A percentile compares a stretch with the other conserved stretches of the same genome.
These are phyloP conservation scores for Tenthredo notha DNA, from an alignment of 2,888 invertebrate species.

Conservation along the genomic window DNA sequence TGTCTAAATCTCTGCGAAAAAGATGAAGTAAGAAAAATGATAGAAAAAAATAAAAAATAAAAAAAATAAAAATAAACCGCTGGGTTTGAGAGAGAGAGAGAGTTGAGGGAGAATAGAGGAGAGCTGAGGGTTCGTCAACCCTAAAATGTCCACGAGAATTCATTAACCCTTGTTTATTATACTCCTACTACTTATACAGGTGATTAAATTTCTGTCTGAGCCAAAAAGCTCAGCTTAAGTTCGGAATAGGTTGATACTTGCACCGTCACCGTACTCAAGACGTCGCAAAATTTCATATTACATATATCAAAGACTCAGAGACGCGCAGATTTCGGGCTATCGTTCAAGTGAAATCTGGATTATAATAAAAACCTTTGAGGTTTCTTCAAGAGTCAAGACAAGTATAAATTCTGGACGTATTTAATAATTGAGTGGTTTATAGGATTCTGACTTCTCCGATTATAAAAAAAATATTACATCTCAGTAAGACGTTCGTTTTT, in stretches of 20 bases:
- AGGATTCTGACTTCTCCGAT: neutral
- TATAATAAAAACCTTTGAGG: neutral
- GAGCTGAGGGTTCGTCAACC: neutral
- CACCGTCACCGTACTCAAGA: constrained; percentile 1
- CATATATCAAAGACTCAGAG: neutral
- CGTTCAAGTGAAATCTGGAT: neutral
- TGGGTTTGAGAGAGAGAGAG: neutral
- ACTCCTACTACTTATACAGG: neutral
- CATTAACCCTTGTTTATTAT: constrained; percentile 21
- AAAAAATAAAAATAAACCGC: neutral
- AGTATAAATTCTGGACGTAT: neutral
- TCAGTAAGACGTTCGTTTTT: neutral
- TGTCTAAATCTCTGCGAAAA: neutral
- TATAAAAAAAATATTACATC: neutral
- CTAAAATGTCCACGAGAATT: neutral
- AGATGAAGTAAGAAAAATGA: neutral
- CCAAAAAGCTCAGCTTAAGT: constrained; percentile 2
- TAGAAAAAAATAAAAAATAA: neutral
- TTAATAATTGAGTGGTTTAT: constrained; percentile 4
- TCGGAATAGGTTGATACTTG: neutral
- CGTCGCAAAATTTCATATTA: neutral
- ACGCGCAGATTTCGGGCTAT: neutral
- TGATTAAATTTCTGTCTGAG: neutral
- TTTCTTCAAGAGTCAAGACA: neutral
- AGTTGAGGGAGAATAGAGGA: neutral